Evolutionary conservation across 2,888 invertebrate species (phyloP).

Genomic region (Pyrrhosoma nymphula): DNA sequence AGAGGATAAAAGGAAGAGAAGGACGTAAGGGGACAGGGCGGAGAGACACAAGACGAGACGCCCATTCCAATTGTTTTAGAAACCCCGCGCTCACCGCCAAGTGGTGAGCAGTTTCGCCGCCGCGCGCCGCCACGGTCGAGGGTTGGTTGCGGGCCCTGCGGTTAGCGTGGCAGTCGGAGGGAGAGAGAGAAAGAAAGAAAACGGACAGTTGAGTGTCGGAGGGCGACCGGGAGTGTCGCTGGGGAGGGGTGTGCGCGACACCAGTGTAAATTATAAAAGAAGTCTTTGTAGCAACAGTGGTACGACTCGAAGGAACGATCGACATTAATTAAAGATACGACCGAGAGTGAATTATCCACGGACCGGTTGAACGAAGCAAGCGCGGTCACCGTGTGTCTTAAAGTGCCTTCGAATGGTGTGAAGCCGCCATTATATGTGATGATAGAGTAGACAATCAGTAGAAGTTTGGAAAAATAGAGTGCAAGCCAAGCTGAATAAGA

Average conservation of each 20-base stretch:
- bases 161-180: conserved; percentile 11
- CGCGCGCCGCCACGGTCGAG: conserved; percentile 10
- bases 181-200: background rate
- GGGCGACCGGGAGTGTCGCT: conserved; percentile 26
- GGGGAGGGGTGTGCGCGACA: conserved; percentile 9
- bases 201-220: conserved; percentile 44
- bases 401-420: background rate
- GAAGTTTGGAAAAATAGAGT: background rate
- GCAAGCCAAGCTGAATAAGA: background rate
- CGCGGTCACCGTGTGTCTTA: too few relatives aligned
- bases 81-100: conserved; percentile 25
- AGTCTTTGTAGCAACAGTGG: background rate
- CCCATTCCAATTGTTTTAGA: background rate
- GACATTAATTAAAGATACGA: background rate
- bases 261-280: too few relatives aligned
- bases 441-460: background rate
- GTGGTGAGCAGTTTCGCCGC: background rate
- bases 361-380: background rate
- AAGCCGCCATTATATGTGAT: background rate
- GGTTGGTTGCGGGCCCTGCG: background rate
- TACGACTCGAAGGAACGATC: background rate
- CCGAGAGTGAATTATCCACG: too few relatives aligned
- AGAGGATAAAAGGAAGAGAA: background rate
- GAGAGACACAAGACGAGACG: too few relatives aligned
- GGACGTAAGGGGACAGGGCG: background rate